Conservation (phyloP, 2,888 invertebrate genomes). For the Gortyna flavago region DNA sequence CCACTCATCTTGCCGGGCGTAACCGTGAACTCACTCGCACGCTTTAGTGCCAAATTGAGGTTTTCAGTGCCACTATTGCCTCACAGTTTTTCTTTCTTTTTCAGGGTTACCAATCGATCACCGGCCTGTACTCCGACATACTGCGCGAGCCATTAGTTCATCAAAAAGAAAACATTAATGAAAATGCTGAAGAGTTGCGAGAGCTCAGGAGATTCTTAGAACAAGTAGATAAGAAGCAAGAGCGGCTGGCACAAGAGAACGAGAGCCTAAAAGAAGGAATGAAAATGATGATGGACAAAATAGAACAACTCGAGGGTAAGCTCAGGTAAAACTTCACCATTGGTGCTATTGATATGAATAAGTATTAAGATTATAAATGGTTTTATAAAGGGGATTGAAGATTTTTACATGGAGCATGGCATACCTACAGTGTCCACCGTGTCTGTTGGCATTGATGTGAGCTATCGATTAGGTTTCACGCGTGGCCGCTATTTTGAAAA, state of each 20-base stretch:
- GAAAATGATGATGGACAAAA: constrained; percentile 78
- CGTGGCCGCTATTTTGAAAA: neutral
- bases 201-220: constrained; percentile 76
- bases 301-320: constrained; percentile 83
- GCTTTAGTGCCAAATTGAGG: neutral
- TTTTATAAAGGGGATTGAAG: neutral
- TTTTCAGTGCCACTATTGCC: constrained; percentile 11
- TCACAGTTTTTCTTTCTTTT: constrained; percentile 36
- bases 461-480: neutral
- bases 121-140: constrained; percentile 81
- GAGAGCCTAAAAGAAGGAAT: constrained; percentile 77
- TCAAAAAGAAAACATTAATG: constrained; percentile 57
- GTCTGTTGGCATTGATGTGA: neutral
- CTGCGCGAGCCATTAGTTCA: constrained; percentile 74
- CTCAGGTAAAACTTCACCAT: constrained; percentile 77
- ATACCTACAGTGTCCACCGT: neutral
- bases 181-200: constrained; percentile 71
- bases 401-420: neutral
- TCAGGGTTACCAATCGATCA: constrained; percentile 85
- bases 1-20: neutral
- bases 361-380: neutral
- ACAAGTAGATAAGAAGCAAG: constrained; percentile 78
- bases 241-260: constrained; percentile 78
- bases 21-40: neutral
- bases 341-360: constrained; percentile 29